Conservation (phyloP, 2,113 vertebrate species). For the Elachura formosa region DNA sequence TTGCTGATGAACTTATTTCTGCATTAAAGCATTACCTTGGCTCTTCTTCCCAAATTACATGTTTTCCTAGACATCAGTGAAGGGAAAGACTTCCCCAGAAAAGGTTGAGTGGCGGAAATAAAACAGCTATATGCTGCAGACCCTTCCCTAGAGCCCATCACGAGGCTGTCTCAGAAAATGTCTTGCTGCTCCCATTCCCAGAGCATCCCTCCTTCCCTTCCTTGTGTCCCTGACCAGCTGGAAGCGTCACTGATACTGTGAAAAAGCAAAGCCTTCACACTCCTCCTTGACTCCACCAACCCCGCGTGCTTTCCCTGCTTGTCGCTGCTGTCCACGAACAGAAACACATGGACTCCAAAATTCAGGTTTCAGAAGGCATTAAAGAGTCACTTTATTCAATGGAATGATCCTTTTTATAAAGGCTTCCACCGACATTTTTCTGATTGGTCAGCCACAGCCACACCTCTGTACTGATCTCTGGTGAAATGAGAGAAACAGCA, state of each 20-base stretch:
- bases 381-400: no score
- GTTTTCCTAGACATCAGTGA: background rate
- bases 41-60: background rate
- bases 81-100: background rate
- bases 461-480: no score
- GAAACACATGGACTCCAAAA: no score
- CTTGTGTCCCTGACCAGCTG: background rate
- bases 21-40: background rate
- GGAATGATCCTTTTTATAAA: no score
- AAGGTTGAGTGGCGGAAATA: background rate
- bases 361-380: no score
- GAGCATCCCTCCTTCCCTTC: background rate
- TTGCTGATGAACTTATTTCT: background rate
- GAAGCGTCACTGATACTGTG: background rate
- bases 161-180: background rate
- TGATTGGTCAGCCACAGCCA: no score
- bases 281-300: fast-evolving
- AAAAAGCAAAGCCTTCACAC: background rate
- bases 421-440: no score
- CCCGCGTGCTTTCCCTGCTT: fast-evolving
- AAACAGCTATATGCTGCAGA: background rate
- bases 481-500: no score
- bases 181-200: background rate
- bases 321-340: no score
- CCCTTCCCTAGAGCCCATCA: background rate